Conservation (phyloP, 1,140 invertebrate species). For the Bombus fervidus region DNA sequence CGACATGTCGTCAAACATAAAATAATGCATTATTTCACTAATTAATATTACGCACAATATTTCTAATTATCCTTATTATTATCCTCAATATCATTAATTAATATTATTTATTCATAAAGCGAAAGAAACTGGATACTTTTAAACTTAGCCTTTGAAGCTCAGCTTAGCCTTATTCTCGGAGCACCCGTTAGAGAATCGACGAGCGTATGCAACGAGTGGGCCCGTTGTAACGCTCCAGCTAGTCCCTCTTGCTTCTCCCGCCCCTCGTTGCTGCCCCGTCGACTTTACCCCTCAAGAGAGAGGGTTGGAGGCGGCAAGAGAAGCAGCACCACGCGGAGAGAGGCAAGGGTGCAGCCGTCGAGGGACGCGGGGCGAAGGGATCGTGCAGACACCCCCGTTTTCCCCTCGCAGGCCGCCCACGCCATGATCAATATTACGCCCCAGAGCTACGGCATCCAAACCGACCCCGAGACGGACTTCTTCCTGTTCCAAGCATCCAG, state of each 20-base stretch:
- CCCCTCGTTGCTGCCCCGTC: conserved; percentile 31
- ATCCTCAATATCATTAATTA: no score
- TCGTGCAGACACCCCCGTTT: conserved; percentile 74
- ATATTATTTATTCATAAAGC: no score
- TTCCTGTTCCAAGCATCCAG: conserved; percentile 72
- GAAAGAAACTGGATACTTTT: no score
- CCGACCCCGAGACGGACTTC: conserved; percentile 79
- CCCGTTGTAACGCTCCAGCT: conserved; percentile 78
- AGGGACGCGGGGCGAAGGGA: conserved; percentile 58
- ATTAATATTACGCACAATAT: no score
- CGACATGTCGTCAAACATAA: no score
- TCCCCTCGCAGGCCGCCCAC: conserved; percentile 61
- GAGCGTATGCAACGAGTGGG: conserved; percentile 71
- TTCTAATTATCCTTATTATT: no score
- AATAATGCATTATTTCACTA: no score
- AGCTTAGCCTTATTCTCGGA: conserved; percentile 19
- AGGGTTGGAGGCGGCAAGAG: conserved; percentile 22
- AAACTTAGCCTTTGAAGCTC: no score
- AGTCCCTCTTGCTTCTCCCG: conserved; percentile 54
- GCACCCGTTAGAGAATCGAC: conserved; percentile 66
- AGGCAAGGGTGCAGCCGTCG: background rate
- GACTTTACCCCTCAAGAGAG: conserved; percentile 38
- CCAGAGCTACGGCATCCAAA: conserved; percentile 79
- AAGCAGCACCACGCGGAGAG: conserved; percentile 40
- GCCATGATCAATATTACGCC: conserved; percentile 82